phyloP scores from a whole-genome alignment of 64 coral and sea anemone species.

The Orbicella faveolata region DNA sequence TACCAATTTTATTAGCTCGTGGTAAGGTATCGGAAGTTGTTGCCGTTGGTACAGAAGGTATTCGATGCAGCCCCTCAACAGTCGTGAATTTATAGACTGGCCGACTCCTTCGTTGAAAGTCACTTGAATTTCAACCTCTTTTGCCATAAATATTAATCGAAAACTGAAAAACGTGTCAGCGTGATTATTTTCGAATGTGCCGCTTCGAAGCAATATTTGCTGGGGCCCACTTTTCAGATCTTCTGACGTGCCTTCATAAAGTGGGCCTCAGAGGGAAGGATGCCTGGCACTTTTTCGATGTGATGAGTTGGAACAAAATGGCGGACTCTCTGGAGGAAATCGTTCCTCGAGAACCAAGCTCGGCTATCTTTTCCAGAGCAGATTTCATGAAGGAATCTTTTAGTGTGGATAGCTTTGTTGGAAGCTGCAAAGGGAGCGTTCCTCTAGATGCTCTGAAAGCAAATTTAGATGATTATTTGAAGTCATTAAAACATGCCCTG shows the following conservation, averaged over 20 bases:
- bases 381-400: constrained; percentile 89
- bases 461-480: constrained; percentile 95
- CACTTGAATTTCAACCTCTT: constrained; percentile 51
- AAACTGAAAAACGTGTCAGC: background rate
- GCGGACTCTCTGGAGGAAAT: constrained; percentile 71
- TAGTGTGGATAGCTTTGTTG: constrained; percentile 90
- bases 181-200: background rate
- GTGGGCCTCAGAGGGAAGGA: background rate
- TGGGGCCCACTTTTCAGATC: background rate
- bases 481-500: constrained; percentile 83
- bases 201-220: background rate
- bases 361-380: constrained; percentile 76
- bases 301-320: constrained; percentile 85
- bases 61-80: constrained; percentile 73
- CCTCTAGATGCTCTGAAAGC: constrained; percentile 75
- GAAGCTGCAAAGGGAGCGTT: constrained; percentile 73
- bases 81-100: constrained; percentile 20
- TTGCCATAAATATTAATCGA: background rate
- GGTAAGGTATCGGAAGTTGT: constrained; percentile 81
- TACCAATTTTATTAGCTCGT: constrained; percentile 64
- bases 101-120: constrained; percentile 52
- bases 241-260: background rate
- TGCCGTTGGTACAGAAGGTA: constrained; percentile 86
- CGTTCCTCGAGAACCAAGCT: constrained; percentile 69
- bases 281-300: constrained; percentile 14